Conservation (phyloP, 2,797 vertebrate genomes). For the Dipus sagitta region DNA sequence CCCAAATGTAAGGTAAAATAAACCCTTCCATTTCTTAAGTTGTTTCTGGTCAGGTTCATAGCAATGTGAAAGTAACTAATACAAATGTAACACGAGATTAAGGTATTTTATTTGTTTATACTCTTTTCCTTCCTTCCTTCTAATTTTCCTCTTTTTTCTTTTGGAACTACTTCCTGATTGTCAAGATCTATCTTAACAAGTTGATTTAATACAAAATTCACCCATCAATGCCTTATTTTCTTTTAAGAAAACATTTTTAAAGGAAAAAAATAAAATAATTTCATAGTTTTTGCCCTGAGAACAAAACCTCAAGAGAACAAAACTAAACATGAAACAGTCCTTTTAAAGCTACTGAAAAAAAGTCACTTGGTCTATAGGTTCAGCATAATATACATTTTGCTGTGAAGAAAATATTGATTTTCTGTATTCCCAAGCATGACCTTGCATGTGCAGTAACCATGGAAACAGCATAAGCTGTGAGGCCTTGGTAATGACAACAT, state of each 20-base stretch:
- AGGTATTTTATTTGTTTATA: neutral
- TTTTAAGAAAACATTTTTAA: constrained; percentile 27
- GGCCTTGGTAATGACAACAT: constrained; percentile 67
- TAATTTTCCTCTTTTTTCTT: neutral
- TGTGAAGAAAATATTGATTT: constrained; percentile 78
- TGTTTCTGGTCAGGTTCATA: too few relatives aligned
- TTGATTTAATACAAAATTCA: constrained; percentile 43
- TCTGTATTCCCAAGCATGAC: constrained; percentile 74
- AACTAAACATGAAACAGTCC: constrained; percentile 45
- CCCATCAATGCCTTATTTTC: constrained; percentile 30
- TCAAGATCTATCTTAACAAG: neutral
- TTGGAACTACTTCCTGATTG: neutral
- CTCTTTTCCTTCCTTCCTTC: neutral
- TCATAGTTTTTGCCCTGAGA: neutral
- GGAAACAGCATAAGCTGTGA: constrained; percentile 73
- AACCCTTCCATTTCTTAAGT: too few relatives aligned
- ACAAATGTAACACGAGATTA: neutral
- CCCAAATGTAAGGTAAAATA: too few relatives aligned
- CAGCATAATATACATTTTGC: constrained; percentile 61
- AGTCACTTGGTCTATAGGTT: constrained; percentile 55
- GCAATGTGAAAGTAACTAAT: neutral
- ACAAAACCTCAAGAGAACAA: constrained; percentile 44
- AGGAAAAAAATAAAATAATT: constrained; percentile 45
- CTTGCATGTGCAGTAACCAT: constrained; percentile 80
- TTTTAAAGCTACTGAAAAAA: constrained; percentile 50